A percentile compares a stretch with the other conserved stretches of the same genome.
phyloP scores from a whole-genome alignment of 2,888 invertebrate genomes.

The Chaitophorus viminalis region DNA sequence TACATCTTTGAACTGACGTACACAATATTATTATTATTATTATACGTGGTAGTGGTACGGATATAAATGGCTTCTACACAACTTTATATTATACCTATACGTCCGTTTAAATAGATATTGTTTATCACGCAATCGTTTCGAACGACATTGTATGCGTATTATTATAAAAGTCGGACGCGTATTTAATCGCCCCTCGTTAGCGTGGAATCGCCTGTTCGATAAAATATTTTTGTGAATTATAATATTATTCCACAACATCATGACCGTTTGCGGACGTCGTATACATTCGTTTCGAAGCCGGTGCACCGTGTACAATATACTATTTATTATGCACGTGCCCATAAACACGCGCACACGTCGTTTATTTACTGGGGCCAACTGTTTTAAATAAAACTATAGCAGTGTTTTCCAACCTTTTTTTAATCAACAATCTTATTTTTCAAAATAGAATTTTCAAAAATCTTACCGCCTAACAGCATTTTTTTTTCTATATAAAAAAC shows the following conservation, averaged over 20 bases:
- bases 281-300: background rate
- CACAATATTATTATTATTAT: no score
- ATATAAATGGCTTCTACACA: no score
- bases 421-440: no score
- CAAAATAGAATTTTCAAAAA: no score
- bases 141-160: background rate
- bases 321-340: background rate
- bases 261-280: no score
- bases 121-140: background rate
- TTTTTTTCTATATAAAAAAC: no score
- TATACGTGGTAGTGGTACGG: no score
- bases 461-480: no score
- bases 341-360: background rate
- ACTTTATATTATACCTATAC: background rate
- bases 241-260: no score
- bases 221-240: background rate
- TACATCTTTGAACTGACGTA: no score
- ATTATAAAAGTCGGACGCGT: background rate
- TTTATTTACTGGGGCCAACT: background rate
- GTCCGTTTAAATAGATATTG: background rate
- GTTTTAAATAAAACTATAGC: no score
- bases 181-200: background rate
- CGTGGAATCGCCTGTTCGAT: background rate
- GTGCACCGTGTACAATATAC: background rate
- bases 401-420: no score